Base-by-base conservation (phyloP, 2,888 invertebrate species). In the Coelopa pilipes region DNA sequence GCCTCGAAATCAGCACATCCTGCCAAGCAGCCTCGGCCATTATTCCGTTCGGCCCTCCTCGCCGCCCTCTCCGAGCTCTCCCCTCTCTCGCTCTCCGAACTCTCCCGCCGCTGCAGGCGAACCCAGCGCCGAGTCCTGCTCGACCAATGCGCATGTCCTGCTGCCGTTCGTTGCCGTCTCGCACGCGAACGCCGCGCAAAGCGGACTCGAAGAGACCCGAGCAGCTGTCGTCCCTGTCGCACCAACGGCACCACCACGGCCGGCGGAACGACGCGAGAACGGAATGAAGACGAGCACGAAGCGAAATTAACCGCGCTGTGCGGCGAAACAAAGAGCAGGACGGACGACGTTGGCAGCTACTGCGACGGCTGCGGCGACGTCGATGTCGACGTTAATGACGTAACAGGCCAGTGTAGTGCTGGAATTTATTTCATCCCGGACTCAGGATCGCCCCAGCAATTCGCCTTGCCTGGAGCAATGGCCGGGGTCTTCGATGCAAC, bases 201-300 rank as follows among this genome's bases (percentile, higher is more conserved):
- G 66, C 49, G 19, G 57, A 34, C 45, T 13, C 1, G 19, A 7
- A 15, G 15, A 34, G 1, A 34, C 15, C 50, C 5, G 34, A 62
- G 53, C 66, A 59, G 21, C 76, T 68, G 24, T 74, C 70, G 68
- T 75, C 69, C 17, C 34, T n/a, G 19, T 47, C 50, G 65, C 53
- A 13, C 60, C 78, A 80, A 34, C 34, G 34, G 34, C 34, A 34
- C 7, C 34, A 34, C 34, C 34, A 7, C 34, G 34, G 80, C 77
- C 71, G 34, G 62, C 21, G 83, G 79, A 80, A 83, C 74, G 74
- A 11, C 74, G 55, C 75, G 81, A 79, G 50, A 81, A 69, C 75
- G 82, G 77, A 76, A 82, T 79, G 74, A 74, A 70, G 21, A 63
- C 34, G 60, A 70, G 49, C 13, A n/a, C 34, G 34, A 17, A 70